phyloP scores from a whole-genome alignment of 2,888 invertebrate genomes.

The Xanthorhoe designata region DNA sequence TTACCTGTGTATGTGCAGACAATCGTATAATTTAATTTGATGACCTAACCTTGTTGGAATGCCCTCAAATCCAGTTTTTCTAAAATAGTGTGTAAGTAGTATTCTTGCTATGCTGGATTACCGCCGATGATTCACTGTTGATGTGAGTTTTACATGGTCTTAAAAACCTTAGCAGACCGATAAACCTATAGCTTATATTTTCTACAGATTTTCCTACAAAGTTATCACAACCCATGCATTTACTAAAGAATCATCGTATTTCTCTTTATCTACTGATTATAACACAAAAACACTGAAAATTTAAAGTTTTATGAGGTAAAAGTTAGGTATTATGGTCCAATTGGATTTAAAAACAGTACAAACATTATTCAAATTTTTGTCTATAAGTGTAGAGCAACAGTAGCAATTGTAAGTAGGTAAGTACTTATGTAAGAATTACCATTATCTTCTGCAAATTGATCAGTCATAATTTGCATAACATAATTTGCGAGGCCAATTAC shows the following conservation, averaged over 20 bases:
- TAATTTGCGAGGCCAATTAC: too few relatives aligned
- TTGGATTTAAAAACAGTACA: background rate
- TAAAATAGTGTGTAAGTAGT: constrained; percentile 34
- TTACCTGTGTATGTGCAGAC: constrained; percentile 16
- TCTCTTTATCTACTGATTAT: too few relatives aligned
- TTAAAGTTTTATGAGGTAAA: background rate
- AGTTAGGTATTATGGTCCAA: background rate
- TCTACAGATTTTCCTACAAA: too few relatives aligned
- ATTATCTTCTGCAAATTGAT: background rate
- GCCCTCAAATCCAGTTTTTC: constrained; percentile 52
- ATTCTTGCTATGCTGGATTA: constrained; percentile 54
- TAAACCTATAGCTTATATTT: constrained; percentile 1
- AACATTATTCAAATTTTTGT: background rate
- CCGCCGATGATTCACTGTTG: constrained; percentile 62
- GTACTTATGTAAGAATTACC: background rate
- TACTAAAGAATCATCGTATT: background rate
- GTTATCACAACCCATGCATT: background rate
- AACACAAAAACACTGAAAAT: background rate
- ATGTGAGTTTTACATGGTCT: constrained; percentile 28
- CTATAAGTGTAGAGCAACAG: background rate
- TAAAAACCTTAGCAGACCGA: background rate
- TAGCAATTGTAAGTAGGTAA: background rate
- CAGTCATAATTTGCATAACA: background rate
- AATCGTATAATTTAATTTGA: constrained; percentile 42
- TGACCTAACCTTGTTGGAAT: constrained; percentile 56